Evolutionary conservation across 2,797 vertebrate genomes (phyloP).

Genomic region (Gadopsis marmoratus): DNA sequence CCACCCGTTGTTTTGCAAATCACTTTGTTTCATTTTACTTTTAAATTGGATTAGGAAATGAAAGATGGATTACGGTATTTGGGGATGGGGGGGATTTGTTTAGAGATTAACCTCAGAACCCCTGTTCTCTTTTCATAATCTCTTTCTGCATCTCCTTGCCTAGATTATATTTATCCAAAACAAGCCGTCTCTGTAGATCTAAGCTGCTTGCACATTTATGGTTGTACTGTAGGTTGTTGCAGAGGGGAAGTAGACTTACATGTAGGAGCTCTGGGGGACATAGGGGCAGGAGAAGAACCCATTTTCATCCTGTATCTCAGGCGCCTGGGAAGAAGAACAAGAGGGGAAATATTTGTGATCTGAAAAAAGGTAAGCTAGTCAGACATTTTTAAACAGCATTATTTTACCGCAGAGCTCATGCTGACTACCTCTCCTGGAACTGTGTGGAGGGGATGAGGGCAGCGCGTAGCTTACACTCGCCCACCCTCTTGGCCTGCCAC

Average conservation of each 20-base stretch:
- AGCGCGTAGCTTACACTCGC: constrained; percentile 94
- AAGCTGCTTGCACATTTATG: constrained; percentile 29
- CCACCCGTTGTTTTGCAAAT: background rate
- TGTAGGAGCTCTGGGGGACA: constrained; percentile 80
- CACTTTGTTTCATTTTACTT: constrained; percentile 35
- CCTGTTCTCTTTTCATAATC: constrained; percentile 57
- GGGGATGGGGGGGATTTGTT: background rate
- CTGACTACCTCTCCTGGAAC: constrained; percentile 94
- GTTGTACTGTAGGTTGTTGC: background rate
- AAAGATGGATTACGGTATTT: constrained; percentile 30
- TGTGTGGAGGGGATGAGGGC: constrained; percentile 95
- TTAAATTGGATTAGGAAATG: constrained; percentile 51
- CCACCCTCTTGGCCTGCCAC: constrained; percentile 97
- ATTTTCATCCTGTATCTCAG: constrained; percentile 89
- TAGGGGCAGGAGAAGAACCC: constrained; percentile 84
- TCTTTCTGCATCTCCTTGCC: constrained; percentile 35
- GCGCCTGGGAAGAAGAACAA: constrained; percentile 78
- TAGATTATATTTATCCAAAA: constrained; percentile 51
- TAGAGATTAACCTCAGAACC: constrained; percentile 55
- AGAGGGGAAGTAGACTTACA: constrained; percentile 85
- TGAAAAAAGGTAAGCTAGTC: background rate
- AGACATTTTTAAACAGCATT: background rate
- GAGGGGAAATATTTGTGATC: background rate
- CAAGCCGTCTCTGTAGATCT: background rate
- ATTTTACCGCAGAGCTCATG: background rate